Percentiles rank a stretch among this genome's conserved stretches.
Evolutionary conservation across 2,113 vertebrate genomes (phyloP).

Genomic region (Macroglossus sobrinus): DNA sequence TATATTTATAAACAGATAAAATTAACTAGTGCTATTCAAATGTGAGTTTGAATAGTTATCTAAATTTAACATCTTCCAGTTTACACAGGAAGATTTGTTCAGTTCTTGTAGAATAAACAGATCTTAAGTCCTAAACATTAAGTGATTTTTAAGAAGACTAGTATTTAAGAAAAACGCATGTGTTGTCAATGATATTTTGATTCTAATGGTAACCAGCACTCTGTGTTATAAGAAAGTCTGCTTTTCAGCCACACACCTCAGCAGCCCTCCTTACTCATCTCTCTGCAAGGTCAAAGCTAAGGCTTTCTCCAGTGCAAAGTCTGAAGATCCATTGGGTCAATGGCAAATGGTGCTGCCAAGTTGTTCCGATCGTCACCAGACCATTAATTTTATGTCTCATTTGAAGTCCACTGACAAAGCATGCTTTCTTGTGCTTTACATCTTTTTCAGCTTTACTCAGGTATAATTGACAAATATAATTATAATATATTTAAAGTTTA

Average conservation of each 20-base stretch:
- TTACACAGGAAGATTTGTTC: slow-evolving; percentile 28
- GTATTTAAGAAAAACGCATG: slow-evolving; percentile 5
- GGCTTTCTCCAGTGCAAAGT: neutral
- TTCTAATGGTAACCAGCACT: neutral
- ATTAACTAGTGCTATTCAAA: slow-evolving; percentile 35
- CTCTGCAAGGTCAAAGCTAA: neutral
- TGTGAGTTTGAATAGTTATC: slow-evolving; percentile 38
- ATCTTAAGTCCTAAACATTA: neutral
- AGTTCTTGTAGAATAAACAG: slow-evolving; percentile 17
- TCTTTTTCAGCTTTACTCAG: neutral
- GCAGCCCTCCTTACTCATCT: neutral
- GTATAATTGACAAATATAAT: neutral
- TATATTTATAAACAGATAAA: slow-evolving; percentile 61
- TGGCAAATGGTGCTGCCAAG: neutral
- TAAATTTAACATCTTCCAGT: slow-evolving; percentile 48
- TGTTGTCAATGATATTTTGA: neutral
- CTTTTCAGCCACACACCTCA: neutral
- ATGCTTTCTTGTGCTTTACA: neutral
- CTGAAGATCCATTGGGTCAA: neutral
- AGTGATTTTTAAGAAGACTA: neutral
- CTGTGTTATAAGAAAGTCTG: neutral
- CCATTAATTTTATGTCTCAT: neutral
- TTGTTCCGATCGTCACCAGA: neutral
- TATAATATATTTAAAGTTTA: neutral
- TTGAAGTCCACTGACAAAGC: neutral